These are phyloP conservation scores for Diglossa brunneiventris DNA, from an alignment of 2,113 vertebrate species.

Conservation along the genomic window DNA sequence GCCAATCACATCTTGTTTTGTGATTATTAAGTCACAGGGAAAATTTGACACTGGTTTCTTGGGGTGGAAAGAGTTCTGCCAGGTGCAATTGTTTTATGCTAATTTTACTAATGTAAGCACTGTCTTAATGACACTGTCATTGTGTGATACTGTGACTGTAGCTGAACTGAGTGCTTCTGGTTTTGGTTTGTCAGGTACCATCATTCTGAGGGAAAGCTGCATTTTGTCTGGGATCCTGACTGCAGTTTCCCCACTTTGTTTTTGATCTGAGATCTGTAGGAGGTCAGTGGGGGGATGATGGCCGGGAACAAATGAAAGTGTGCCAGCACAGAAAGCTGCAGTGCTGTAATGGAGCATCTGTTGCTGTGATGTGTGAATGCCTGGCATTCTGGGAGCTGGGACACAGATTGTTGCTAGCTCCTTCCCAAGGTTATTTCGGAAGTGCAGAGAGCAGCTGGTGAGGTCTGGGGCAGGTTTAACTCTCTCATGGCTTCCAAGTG, in stretches of 20 bases:
- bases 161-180: not conserved
- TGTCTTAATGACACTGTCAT: not conserved
- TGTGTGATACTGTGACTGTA: not conserved
- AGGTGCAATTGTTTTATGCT: not conserved
- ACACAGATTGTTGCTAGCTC: not conserved
- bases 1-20: not conserved
- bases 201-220: not conserved
- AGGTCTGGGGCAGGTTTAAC: not conserved
- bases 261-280: not conserved
- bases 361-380: not conserved
- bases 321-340: not conserved
- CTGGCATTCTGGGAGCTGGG: not conserved
- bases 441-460: slow-evolving; percentile 9
- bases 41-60: not conserved
- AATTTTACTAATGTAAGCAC: not conserved
- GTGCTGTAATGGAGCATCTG: not conserved
- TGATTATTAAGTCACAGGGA: not conserved
- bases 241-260: not conserved
- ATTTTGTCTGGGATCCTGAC: not conserved
- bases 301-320: not conserved
- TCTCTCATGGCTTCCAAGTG: not conserved
- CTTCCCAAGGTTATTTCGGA: not conserved
- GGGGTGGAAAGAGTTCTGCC: not conserved
- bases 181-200: not conserved
- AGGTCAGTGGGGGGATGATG: not conserved